Conservation (phyloP, 2,113 vertebrate genomes). For the Salvelinus namaycush region DNA sequence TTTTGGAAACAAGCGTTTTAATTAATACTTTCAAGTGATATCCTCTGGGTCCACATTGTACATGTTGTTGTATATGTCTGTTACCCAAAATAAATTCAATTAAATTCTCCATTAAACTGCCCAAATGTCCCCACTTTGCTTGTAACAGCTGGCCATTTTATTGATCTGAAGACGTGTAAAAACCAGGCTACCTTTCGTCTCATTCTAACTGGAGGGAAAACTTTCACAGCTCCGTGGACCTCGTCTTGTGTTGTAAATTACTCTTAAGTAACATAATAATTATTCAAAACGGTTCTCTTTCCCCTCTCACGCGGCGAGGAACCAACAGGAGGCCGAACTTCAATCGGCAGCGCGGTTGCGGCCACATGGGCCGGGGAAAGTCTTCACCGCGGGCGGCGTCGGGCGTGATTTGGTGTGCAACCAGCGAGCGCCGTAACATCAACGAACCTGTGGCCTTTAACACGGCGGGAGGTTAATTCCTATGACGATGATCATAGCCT, state of each 20-base stretch:
- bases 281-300: conserved; percentile 64
- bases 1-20: too few species aligned
- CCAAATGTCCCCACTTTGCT: conserved; percentile 42
- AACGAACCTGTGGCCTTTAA: conserved; percentile 57
- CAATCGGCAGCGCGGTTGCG: conserved; percentile 65
- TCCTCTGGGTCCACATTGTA: too few species aligned
- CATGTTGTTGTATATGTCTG: too few species aligned
- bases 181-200: conserved; percentile 32
- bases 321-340: conserved; percentile 70
- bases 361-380: conserved; percentile 54
- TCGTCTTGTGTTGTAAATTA: conserved; percentile 76
- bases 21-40: too few species aligned
- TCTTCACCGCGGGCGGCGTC: conserved; percentile 63
- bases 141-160: conserved; percentile 37
- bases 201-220: conserved; percentile 37
- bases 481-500: conserved; percentile 69
- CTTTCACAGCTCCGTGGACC: conserved; percentile 37
- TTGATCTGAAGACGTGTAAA: conserved; percentile 28
- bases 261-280: conserved; percentile 76
- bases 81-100: too few species aligned
- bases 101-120: conserved; percentile 30
- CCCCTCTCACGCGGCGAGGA: conserved; percentile 62
- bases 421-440: conserved; percentile 29
- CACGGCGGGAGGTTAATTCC: conserved; percentile 62
- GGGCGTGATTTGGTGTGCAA: conserved; percentile 48